These are phyloP conservation scores for Solea solea DNA, from an alignment of 2,113 vertebrate genomes.

Conservation along the genomic window DNA sequence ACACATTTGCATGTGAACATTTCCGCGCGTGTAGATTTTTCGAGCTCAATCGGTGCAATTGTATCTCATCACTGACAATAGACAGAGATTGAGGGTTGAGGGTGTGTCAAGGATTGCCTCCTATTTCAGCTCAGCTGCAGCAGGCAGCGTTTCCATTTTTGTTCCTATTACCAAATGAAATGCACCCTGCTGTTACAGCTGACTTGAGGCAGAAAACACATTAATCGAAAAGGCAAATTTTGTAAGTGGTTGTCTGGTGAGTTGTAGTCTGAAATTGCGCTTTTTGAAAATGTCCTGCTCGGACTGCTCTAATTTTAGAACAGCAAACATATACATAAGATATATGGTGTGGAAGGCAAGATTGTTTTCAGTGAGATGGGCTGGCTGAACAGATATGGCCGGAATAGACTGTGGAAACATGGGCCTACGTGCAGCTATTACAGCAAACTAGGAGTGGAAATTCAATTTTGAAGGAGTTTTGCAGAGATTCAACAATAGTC, in stretches of 20 bases:
- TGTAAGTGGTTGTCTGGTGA: conserved; percentile 29
- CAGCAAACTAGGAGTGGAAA: no score
- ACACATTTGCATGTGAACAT: background rate
- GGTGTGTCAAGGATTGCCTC: conserved; percentile 50
- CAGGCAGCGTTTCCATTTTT: conserved; percentile 58
- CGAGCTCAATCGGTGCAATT: background rate
- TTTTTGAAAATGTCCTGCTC: conserved; percentile 28
- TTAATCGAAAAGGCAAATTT: conserved; percentile 49
- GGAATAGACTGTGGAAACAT: no score
- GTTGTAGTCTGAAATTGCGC: conserved; percentile 4
- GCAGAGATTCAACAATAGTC: no score
- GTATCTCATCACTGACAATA: conserved; percentile 36
- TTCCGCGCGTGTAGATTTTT: background rate
- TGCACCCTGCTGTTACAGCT: conserved; percentile 46
- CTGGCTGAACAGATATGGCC: background rate
- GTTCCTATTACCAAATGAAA: conserved; percentile 64
- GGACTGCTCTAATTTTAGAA: conserved; percentile 10
- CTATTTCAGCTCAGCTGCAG: conserved; percentile 58
- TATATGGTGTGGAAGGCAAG: background rate
- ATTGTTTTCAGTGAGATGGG: no score
- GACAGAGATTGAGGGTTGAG: conserved; percentile 41
- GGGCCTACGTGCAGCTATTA: no score
- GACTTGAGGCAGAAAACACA: conserved; percentile 41
- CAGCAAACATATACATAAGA: background rate
- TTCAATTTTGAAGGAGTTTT: no score